Percentiles rank a stretch among this genome's conserved stretches.
phyloP scores from a whole-genome alignment of 2,113 vertebrate genomes.

The Petaurus breviceps region DNA sequence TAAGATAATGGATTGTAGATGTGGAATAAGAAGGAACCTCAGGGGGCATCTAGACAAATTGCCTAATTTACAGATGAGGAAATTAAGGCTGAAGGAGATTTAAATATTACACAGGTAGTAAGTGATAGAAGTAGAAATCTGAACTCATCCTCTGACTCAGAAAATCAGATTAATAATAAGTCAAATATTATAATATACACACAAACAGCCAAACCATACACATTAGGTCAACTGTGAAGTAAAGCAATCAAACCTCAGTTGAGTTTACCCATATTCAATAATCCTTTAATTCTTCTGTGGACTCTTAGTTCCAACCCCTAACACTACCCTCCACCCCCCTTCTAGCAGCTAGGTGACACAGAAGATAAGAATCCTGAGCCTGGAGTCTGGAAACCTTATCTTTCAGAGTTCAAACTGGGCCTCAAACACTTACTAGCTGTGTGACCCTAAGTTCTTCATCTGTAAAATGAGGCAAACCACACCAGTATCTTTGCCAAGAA shows the following conservation, averaged over 20 bases:
- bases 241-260: background rate
- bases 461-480: too few relatives aligned
- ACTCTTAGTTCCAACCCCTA: background rate
- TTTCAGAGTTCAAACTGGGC: too few relatives aligned
- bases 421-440: too few relatives aligned
- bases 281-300: background rate
- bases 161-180: too few relatives aligned
- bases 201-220: too few relatives aligned
- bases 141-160: background rate
- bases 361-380: too few relatives aligned
- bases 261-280: background rate
- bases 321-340: too few relatives aligned
- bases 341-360: too few relatives aligned
- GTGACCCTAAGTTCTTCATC: too few relatives aligned
- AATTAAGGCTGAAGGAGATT: background rate
- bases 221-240: background rate
- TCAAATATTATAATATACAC: too few relatives aligned
- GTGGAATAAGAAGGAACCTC: background rate
- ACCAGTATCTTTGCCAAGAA: too few relatives aligned
- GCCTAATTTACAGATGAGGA: background rate
- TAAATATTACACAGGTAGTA: background rate
- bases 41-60: background rate
- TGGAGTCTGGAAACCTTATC: too few relatives aligned
- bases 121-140: background rate
- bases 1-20: background rate